phyloP scores from a whole-genome alignment of 2,113 vertebrate genomes.

The Lampris incognitus region DNA sequence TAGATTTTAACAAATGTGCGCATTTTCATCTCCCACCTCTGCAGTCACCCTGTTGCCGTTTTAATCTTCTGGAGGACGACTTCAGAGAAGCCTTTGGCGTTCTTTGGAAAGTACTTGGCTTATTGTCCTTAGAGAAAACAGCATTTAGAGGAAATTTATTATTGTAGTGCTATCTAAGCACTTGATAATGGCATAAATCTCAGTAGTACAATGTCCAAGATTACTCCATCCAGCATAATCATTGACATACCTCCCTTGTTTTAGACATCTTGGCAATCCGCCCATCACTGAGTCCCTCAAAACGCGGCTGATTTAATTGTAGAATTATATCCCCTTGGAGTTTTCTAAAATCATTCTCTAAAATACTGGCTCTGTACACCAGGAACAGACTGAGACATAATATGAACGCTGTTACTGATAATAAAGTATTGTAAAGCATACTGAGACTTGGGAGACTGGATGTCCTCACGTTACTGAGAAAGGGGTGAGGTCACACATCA shows the following conservation, averaged over 20 bases:
- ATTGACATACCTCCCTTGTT: conserved; percentile 74
- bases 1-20: conserved; percentile 54
- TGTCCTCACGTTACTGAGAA: conserved; percentile 56
- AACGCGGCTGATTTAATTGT: conserved; percentile 71
- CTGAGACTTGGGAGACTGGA: conserved; percentile 19
- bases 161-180: conserved; percentile 60
- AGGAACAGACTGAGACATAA: conserved; percentile 71
- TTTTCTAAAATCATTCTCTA: conserved; percentile 67
- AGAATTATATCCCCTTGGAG: conserved; percentile 69
- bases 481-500: conserved; percentile 58
- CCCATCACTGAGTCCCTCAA: conserved; percentile 63
- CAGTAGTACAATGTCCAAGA: conserved; percentile 72
- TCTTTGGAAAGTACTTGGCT: conserved; percentile 61
- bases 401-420: conserved; percentile 57
- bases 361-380: conserved; percentile 67
- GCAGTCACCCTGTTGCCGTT: conserved; percentile 61
- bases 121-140: conserved; percentile 74
- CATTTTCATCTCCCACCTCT: conserved; percentile 62
- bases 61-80: conserved; percentile 59
- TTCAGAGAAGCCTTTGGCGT: conserved; percentile 53
- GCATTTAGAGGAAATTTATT: conserved; percentile 61
- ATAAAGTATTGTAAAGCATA: conserved; percentile 58
- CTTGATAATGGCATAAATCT: conserved; percentile 69
- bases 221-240: conserved; percentile 72
- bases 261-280: conserved; percentile 64